Percentiles rank a stretch among this genome's conserved stretches.
Conservation (phyloP, 1,140 invertebrate genomes). For the Nautilus pompilius region DNA sequence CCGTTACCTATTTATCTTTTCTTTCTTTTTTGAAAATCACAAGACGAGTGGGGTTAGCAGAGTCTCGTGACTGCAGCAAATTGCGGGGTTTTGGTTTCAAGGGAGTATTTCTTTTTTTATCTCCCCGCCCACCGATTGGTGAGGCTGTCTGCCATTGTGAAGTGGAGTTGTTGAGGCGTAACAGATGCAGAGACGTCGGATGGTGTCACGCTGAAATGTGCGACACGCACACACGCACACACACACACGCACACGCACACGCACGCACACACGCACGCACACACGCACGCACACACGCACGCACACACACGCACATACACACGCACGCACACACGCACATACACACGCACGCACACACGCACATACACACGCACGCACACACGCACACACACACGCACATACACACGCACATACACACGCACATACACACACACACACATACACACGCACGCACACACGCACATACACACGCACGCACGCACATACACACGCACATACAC, state of each 20-base stretch:
- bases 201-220: no score
- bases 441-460: not conserved
- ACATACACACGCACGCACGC: constrained; percentile 4
- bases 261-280: not conserved
- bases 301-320: not conserved
- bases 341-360: not conserved
- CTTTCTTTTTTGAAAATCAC: no score
- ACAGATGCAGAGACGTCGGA: no score
- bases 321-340: not conserved
- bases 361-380: not conserved
- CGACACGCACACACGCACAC: not conserved
- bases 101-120: no score
- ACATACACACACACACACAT: not conserved
- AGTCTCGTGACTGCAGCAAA: no score
- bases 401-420: constrained; percentile 4
- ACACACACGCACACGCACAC: not conserved
- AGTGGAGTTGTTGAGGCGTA: no score
- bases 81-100: no score
- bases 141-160: no score
- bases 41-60: no score
- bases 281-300: not conserved
- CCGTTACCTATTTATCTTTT: no score
- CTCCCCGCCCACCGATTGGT: no score
- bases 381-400: constrained; percentile 8
- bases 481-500: constrained; percentile 5